Evolutionary conservation across 2,797 vertebrate species (phyloP), one percentile per base, ranked within the genome.

Genomic region (Selene dorsalis): DNA sequence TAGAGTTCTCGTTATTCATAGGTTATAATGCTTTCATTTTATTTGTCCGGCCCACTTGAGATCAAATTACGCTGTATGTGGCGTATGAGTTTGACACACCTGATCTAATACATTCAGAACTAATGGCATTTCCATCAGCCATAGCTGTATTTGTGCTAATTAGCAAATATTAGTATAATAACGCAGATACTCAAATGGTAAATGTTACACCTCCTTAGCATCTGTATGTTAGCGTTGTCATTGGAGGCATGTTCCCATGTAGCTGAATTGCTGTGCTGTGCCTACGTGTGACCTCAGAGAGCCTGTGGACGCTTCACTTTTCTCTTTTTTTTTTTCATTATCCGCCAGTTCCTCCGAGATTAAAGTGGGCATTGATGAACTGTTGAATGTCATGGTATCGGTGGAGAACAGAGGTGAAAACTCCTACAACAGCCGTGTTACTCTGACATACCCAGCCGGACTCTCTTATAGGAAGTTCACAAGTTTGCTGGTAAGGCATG

Each of bases 341-440:
- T 41, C 22, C 38, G 0, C 66, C 85, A 95, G 93, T 0, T 84
- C 90, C 4, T 76, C 60, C 30, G 88, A 70, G 30, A 82, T 95
- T 43, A 83, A 76, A 75, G 95, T 97, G 26, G 96, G 96, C 13
- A 94, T 95, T 13, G 85, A 93, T 72, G 92, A 88, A 1, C 93
- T 94, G 14, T 8, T 97, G 67, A 87, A 92, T 0, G 64, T 96
- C 56, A 95, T 83, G 0, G 85, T 96, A 20, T 93, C 87, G 0
- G 77, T 96, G 76, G 90, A 88, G 77, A 97, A 96, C 75, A 83
- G 61, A 0, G 95, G 86, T 0, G 96, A 97, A 84, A 94, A 97
- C 84, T 96, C 96, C 9, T 96, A 96, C 55, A 88, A 93, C 74
- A 94, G 91, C 9, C 79, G 3, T 0, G 84, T 95, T n/a, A 70